Evolutionary conservation across 2,113 vertebrate species (phyloP).

Genomic region (Sander lucioperca): DNA sequence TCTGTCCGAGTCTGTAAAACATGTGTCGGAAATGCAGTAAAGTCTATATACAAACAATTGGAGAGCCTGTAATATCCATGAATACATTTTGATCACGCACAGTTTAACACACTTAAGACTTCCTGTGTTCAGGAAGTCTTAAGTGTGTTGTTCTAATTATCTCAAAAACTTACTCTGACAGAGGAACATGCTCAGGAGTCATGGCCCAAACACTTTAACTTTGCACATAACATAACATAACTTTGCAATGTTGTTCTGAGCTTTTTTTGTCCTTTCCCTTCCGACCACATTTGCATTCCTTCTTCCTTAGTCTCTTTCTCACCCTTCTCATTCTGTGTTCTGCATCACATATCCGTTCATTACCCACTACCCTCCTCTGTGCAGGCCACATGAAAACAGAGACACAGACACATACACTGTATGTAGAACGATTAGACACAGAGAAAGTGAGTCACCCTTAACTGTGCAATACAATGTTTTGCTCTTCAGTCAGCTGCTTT

Average conservation of each 20-base stretch:
- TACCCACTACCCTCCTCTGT: slow-evolving; percentile 33
- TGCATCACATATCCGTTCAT: slow-evolving; percentile 61
- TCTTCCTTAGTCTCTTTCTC: slow-evolving; percentile 67
- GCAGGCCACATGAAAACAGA: slow-evolving; percentile 27
- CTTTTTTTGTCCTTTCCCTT: slow-evolving; percentile 51
- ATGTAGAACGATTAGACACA: slow-evolving; percentile 20
- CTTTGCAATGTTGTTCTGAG: neutral
- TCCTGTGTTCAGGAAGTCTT: neutral
- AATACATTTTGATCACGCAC: slow-evolving; percentile 28
- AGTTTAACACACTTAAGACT: slow-evolving; percentile 26
- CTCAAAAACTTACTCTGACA: slow-evolving; percentile 10
- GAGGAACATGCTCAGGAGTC: slow-evolving; percentile 1
- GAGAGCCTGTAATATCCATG: slow-evolving; percentile 38
- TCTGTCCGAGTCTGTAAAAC: slow-evolving; percentile 43
- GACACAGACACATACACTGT: slow-evolving; percentile 24
- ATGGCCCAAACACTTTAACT: slow-evolving; percentile 17
- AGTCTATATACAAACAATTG: slow-evolving; percentile 23
- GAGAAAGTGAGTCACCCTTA: slow-evolving; percentile 39
- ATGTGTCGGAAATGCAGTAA: slow-evolving; percentile 1
- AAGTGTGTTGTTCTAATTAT: slow-evolving; percentile 26
- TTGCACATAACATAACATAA: too few relatives aligned
- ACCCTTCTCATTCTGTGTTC: slow-evolving; percentile 66
- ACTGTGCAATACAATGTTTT: slow-evolving; percentile 13
- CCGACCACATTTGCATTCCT: slow-evolving; percentile 71
- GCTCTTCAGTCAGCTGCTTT: slow-evolving; percentile 44